These are phyloP conservation scores for Melanitta fusca DNA, from an alignment of 2,797 vertebrate genomes.

Conservation along the genomic window DNA sequence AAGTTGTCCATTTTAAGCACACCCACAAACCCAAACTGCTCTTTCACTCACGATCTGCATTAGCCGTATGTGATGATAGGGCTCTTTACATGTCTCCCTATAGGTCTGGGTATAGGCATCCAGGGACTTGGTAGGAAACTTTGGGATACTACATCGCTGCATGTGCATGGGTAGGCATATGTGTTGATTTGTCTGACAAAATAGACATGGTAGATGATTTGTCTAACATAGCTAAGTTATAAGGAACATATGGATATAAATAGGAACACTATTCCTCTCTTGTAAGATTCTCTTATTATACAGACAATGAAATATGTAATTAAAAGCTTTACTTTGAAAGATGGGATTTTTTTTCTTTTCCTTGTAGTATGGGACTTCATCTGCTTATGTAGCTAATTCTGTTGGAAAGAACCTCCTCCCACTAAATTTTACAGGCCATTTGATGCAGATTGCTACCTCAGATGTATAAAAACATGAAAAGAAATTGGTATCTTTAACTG, in stretches of 20 bases:
- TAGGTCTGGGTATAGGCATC: not conserved
- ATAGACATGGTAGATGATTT: not conserved
- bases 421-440: not conserved
- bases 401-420: not conserved
- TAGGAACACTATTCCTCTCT: not conserved
- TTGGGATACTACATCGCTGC: fast-evolving
- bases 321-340: not conserved
- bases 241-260: not conserved
- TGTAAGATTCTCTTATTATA: not conserved
- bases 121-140: not conserved
- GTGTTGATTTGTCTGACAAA: not conserved
- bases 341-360: not conserved
- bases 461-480: not conserved
- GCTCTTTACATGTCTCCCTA: not conserved
- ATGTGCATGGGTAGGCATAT: not conserved
- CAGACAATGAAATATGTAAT: not conserved
- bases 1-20: not conserved
- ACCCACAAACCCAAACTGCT: not conserved
- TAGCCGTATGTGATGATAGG: not conserved
- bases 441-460: not conserved
- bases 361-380: not conserved
- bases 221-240: not conserved
- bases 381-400: not conserved
- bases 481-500: not conserved
- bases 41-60: not conserved